Percentiles rank a stretch among this genome's conserved stretches.
These are phyloP conservation scores for Dromococcyx pavoninus DNA, from an alignment of 2,797 vertebrate species.

Conservation along the genomic window DNA sequence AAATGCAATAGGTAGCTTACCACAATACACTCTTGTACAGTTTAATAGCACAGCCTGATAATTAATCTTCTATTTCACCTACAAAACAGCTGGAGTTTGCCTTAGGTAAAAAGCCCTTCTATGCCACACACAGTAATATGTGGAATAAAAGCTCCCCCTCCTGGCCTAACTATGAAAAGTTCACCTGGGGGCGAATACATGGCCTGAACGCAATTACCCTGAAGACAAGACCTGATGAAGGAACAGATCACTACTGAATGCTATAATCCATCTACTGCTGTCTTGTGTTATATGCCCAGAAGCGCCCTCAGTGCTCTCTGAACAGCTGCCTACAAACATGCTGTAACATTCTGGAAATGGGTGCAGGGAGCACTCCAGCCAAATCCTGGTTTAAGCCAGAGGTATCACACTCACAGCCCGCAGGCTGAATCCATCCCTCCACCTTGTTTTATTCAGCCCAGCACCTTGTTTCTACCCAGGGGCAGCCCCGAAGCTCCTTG, in stretches of 20 bases:
- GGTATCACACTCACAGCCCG: no score
- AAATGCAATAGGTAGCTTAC: not conserved
- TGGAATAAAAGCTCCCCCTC: constrained; percentile 60
- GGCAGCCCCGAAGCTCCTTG: no score
- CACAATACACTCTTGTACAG: not conserved
- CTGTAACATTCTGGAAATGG: not conserved
- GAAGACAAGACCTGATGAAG: not conserved
- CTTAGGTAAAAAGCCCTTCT: not conserved
- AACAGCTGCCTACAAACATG: not conserved
- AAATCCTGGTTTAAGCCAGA: not conserved
- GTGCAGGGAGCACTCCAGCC: not conserved
- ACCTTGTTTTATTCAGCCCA: no score
- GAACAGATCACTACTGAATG: not conserved
- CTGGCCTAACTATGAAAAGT: not conserved
- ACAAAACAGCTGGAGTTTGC: not conserved
- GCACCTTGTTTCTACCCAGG: no score
- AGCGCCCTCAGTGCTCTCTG: not conserved
- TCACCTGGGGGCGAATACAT: fast-evolving
- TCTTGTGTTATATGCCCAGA: fast-evolving
- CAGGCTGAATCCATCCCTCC: no score
- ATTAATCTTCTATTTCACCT: not conserved
- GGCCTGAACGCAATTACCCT: fast-evolving
- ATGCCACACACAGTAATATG: not conserved
- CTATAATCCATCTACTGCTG: not conserved
- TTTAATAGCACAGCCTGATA: not conserved